phyloP scores from a whole-genome alignment of 2,888 invertebrate species.

The Drosophila ochracea region DNA sequence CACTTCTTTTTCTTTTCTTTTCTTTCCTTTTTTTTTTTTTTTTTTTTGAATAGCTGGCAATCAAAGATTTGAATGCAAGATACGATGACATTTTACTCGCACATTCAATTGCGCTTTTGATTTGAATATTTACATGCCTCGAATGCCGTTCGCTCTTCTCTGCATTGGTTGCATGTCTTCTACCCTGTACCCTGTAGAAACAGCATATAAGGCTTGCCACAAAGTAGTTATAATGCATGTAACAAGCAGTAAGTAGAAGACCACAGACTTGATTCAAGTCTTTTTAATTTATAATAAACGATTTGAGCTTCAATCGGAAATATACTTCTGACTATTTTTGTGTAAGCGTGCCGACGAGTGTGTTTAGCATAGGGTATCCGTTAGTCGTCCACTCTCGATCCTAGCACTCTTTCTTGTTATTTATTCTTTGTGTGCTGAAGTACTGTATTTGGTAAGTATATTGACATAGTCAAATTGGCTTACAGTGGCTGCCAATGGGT shows the following conservation, averaged over 20 bases:
- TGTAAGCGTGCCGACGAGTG: neutral
- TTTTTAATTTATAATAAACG: neutral
- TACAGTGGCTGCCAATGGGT: constrained; percentile 47
- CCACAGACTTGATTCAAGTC: neutral
- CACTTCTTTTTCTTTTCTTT: constrained; percentile 26
- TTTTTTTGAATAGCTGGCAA: constrained; percentile 76
- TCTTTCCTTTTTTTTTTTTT: constrained; percentile 5
- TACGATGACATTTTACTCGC: constrained; percentile 81
- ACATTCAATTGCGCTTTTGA: constrained; percentile 81
- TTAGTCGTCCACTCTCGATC: neutral
- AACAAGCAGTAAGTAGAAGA: neutral
- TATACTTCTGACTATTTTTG: neutral
- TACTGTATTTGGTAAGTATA: constrained; percentile 37
- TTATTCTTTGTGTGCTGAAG: constrained; percentile 39
- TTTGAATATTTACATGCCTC: constrained; percentile 79
- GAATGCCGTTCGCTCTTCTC: constrained; percentile 22
- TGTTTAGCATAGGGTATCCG: neutral
- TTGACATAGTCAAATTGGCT: constrained; percentile 78
- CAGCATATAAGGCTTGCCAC: neutral
- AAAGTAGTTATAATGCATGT: neutral
- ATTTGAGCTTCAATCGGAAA: neutral
- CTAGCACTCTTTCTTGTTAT: constrained; percentile 32
- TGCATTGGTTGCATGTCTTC: neutral
- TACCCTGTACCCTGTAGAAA: neutral
- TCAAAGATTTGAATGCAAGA: constrained; percentile 80